phyloP scores from a whole-genome alignment of 2,888 invertebrate genomes.

The Hesperia comma region DNA sequence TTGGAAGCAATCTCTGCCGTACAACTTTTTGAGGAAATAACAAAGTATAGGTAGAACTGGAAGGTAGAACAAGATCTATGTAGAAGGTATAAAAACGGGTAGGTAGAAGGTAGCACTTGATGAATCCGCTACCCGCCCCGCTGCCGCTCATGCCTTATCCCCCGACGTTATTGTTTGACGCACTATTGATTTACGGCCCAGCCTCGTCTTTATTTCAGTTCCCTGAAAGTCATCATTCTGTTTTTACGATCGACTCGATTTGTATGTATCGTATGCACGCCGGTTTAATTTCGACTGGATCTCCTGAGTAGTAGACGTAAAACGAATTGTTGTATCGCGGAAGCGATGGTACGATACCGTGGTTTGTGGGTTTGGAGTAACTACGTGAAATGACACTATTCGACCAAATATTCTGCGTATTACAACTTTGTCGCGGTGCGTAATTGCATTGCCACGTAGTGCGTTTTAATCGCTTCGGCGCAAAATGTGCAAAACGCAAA shows the following conservation, averaged over 20 bases:
- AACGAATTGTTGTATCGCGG: slow-evolving; percentile 3
- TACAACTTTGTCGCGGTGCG: too few relatives aligned
- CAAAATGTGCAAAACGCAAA: too few relatives aligned
- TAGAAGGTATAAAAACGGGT: too few relatives aligned
- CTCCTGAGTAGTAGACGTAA: slow-evolving; percentile 5
- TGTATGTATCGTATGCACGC: slow-evolving; percentile 60
- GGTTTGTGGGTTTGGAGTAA: neutral
- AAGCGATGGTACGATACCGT: neutral
- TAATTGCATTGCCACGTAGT: too few relatives aligned
- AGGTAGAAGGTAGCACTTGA: too few relatives aligned
- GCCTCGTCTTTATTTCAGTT: slow-evolving; percentile 56
- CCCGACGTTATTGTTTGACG: slow-evolving; percentile 55
- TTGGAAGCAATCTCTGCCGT: too few relatives aligned
- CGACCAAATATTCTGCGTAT: too few relatives aligned
- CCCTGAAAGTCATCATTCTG: slow-evolving; percentile 61
- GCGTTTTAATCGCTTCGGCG: too few relatives aligned
- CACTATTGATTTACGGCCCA: slow-evolving; percentile 60
- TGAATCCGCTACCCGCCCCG: slow-evolving; percentile 16
- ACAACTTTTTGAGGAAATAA: too few relatives aligned
- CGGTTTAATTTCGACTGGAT: slow-evolving; percentile 47
- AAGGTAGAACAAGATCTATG: too few relatives aligned
- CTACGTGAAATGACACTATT: too few relatives aligned
- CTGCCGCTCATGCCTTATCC: slow-evolving; percentile 39
- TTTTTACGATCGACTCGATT: slow-evolving; percentile 63
- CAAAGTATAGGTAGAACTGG: too few relatives aligned